Conservation (phyloP, 2,888 invertebrate genomes). For the Autographa gamma region DNA sequence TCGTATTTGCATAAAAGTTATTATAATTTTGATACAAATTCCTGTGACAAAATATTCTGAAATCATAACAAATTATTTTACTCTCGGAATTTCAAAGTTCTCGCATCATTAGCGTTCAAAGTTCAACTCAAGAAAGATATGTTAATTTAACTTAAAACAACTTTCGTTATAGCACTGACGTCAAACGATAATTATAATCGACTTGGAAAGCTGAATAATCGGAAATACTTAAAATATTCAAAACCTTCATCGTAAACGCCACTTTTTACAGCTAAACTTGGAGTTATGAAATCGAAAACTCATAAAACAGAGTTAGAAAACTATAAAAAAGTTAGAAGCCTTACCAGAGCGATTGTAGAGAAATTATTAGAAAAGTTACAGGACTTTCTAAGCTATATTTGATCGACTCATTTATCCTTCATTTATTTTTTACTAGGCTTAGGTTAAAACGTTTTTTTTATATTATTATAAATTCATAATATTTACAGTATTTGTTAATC, state of each 20-base stretch:
- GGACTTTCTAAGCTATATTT: slow-evolving; percentile 13
- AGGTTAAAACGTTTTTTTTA: background rate
- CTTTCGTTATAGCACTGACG: slow-evolving; percentile 20
- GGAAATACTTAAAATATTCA: slow-evolving; percentile 19
- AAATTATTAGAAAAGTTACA: slow-evolving; percentile 63
- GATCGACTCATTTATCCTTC: slow-evolving; percentile 26
- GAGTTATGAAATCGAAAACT: slow-evolving; percentile 59
- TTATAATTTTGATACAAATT: background rate
- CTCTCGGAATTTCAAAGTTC: background rate
- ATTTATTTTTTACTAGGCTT: background rate
- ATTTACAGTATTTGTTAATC: background rate
- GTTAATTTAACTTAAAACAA: slow-evolving; percentile 1
- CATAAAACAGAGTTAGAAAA: slow-evolving; percentile 50
- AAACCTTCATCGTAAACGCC: slow-evolving; percentile 45
- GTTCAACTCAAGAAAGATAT: background rate
- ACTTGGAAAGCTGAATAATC: slow-evolving; percentile 6
- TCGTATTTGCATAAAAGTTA: background rate
- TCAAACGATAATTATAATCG: slow-evolving; percentile 23
- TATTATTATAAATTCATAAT: background rate
- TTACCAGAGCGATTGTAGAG: slow-evolving; percentile 45
- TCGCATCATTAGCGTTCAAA: background rate
- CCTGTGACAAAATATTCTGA: background rate
- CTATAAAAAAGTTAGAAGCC: slow-evolving; percentile 62
- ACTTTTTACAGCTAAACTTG: slow-evolving; percentile 52
- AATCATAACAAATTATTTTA: background rate